Percentiles rank a stretch among this genome's conserved stretches.
These are phyloP conservation scores for Siphonodentalium dalli DNA, from an alignment of 2,888 invertebrate genomes.

Conservation along the genomic window DNA sequence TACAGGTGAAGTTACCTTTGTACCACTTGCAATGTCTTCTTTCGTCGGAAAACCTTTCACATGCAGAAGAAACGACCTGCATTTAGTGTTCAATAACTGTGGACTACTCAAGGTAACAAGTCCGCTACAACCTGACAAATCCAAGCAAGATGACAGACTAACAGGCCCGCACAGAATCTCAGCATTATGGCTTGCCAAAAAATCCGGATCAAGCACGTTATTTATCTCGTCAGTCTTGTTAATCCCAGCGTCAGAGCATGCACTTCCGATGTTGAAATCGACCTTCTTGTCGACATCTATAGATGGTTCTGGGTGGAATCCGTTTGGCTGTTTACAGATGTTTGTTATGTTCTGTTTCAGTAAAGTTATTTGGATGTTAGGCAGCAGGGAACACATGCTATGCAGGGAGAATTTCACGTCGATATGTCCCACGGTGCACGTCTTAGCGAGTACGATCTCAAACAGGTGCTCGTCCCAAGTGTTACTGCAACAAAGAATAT, in stretches of 20 bases:
- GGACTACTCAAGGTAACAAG: slow-evolving; percentile 87
- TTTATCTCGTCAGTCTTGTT: slow-evolving; percentile 27
- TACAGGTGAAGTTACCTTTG: neutral
- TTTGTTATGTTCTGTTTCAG: slow-evolving; percentile 76
- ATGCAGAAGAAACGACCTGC: slow-evolving; percentile 60
- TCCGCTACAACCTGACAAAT: slow-evolving; percentile 84
- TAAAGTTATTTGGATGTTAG: slow-evolving; percentile 79
- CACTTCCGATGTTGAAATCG: neutral
- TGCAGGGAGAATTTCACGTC: slow-evolving; percentile 87
- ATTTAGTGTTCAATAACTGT: slow-evolving; percentile 57
- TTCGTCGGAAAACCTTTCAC: slow-evolving; percentile 52
- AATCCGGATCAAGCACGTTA: slow-evolving; percentile 70
- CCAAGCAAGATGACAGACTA: slow-evolving; percentile 80
- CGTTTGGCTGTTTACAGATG: slow-evolving; percentile 63
- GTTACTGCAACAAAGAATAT: slow-evolving; percentile 67
- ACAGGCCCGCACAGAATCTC: slow-evolving; percentile 91
- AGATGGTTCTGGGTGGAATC: slow-evolving; percentile 1
- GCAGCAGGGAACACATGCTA: slow-evolving; percentile 77
- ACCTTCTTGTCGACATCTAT: slow-evolving; percentile 17
- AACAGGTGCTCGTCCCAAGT: slow-evolving; percentile 94
- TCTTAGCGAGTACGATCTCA: slow-evolving; percentile 83
- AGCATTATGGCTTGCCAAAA: slow-evolving; percentile 84
- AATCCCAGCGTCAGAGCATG: slow-evolving; percentile 17
- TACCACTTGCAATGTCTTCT: slow-evolving; percentile 33
- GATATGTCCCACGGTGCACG: slow-evolving; percentile 81